Evolutionary conservation across 2,888 invertebrate genomes (phyloP).

Genomic region (Yponomeuta plumbellus): DNA sequence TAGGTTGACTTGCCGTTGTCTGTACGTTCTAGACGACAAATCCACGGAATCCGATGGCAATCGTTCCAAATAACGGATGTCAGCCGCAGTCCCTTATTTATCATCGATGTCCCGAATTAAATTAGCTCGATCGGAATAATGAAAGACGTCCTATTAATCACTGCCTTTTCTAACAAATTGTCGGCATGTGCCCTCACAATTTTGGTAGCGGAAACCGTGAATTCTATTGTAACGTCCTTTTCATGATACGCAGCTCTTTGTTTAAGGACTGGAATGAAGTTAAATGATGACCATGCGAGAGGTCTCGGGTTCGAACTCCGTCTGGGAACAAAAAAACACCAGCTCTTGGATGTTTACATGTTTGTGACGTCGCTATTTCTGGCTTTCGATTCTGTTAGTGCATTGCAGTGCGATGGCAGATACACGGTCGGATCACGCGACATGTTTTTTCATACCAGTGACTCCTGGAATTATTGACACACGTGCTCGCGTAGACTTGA

Average conservation of each 20-base stretch:
- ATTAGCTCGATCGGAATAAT: conserved; percentile 64
- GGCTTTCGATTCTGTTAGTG: no score
- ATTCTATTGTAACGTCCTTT: conserved; percentile 19
- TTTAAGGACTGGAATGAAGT: neutral
- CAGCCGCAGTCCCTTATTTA: conserved; percentile 48
- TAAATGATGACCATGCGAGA: neutral
- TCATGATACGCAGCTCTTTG: conserved; percentile 20
- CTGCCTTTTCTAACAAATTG: conserved; percentile 58
- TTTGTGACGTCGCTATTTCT: no score
- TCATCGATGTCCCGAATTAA: conserved; percentile 48
- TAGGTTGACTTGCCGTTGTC: no score
- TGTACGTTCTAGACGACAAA: neutral
- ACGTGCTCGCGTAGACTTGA: no score
- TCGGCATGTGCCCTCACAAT: conserved; percentile 43
- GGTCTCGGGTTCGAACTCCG: no score
- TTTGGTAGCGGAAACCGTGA: conserved; percentile 26
- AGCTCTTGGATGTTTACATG: no score
- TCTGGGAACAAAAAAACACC: no score
- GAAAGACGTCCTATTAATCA: conserved; percentile 61
- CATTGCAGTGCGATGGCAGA: no score
- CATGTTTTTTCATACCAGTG: no score
- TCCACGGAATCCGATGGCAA: conserved; percentile 37
- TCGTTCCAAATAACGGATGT: conserved; percentile 63
- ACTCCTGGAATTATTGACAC: no score
- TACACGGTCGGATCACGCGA: no score